A percentile compares a stretch with the other conserved stretches of the same genome.
phyloP scores from a whole-genome alignment of 1,140 invertebrate species.

The Cryptotermes secundus region DNA sequence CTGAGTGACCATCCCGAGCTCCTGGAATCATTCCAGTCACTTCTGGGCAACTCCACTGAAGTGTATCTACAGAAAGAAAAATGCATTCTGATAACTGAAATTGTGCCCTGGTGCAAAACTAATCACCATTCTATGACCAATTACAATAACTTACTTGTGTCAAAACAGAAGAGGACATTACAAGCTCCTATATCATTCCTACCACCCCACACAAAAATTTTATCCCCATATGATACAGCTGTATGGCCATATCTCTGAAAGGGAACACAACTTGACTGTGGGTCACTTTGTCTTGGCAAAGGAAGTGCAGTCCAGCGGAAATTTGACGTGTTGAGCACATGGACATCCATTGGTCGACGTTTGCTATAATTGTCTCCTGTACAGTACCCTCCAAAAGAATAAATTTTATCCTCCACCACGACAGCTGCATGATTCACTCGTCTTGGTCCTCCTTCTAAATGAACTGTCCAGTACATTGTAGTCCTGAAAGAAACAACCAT shows the following conservation, averaged over 20 bases:
- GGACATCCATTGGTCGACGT: conserved; percentile 78
- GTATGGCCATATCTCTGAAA: conserved; percentile 84
- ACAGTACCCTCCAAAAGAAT: conserved; percentile 89
- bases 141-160: conserved; percentile 28
- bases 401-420: conserved; percentile 75
- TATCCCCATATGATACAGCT: conserved; percentile 71
- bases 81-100: not conserved
- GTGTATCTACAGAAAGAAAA: conserved; percentile 50
- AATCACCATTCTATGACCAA: not conserved
- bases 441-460: conserved; percentile 77
- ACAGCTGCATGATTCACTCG: conserved; percentile 90
- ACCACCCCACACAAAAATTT: conserved; percentile 88
- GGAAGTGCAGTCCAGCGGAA: conserved; percentile 52
- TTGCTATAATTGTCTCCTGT: conserved; percentile 72
- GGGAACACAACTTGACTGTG: conserved; percentile 46
- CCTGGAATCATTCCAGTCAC: conserved; percentile 69
- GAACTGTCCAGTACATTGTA: conserved; percentile 73
- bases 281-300: conserved; percentile 39
- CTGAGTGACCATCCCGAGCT: conserved; percentile 86
- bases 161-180: conserved; percentile 70
- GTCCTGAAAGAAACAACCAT: conserved; percentile 6
- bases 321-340: conserved; percentile 76
- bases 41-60: conserved; percentile 65
- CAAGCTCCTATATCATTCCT: conserved; percentile 81
- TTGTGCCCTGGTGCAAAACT: not conserved